These are phyloP conservation scores for Urosaurus nigricauda DNA, from an alignment of 2,797 vertebrate species.

Conservation along the genomic window DNA sequence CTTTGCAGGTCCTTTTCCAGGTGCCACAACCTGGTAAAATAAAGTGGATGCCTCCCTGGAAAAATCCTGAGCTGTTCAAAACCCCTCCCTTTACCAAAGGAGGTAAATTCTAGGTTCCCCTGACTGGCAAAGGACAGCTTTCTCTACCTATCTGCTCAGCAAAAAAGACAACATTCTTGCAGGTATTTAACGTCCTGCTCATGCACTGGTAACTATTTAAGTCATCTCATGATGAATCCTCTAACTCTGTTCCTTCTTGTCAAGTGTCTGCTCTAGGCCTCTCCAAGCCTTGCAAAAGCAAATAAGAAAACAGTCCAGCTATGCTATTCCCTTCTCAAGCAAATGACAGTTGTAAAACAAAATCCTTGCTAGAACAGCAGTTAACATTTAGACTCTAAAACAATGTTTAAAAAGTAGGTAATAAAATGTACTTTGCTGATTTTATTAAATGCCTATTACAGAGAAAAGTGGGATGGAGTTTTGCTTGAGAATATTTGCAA, in stretches of 20 bases:
- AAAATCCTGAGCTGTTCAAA: too few relatives aligned
- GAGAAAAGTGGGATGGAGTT: background rate
- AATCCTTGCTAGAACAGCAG: background rate
- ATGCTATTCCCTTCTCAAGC: background rate
- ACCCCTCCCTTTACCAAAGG: too few relatives aligned
- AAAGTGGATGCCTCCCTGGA: too few relatives aligned
- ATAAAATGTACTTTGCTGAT: background rate
- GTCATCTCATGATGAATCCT: background rate
- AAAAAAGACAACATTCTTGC: background rate
- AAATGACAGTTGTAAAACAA: background rate
- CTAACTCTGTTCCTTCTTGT: background rate
- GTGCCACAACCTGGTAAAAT: background rate
- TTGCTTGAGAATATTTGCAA: background rate
- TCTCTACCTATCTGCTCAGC: background rate
- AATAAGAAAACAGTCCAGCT: background rate
- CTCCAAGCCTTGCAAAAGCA: background rate
- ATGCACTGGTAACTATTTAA: background rate
- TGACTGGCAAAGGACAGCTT: background rate
- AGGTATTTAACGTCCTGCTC: too few relatives aligned
- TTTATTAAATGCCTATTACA: background rate
- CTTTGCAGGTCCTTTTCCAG: background rate
- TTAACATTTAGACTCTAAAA: background rate
- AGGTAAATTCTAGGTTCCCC: too few relatives aligned
- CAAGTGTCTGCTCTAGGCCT: background rate
- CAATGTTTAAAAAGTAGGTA: background rate